Base-by-base conservation (phyloP, 2,113 vertebrate species). In the Thunnus thynnus region DNA sequence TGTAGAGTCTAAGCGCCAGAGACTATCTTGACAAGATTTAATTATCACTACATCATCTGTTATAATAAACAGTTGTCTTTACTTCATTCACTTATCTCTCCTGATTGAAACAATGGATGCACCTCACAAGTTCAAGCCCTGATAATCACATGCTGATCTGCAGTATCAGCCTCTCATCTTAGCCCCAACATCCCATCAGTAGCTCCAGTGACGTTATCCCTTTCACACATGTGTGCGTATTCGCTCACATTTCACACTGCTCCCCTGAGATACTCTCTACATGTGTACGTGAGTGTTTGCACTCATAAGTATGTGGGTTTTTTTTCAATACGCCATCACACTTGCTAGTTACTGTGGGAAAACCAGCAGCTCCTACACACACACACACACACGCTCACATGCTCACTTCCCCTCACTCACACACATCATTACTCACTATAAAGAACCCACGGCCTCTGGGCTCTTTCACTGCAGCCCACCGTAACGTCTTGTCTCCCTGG, bases 91-190 rank as follows among this genome's bases (percentile, higher is more conserved):
- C 36, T 41, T 41, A 6, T 41, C 36, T 41, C 36, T 9, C 36
- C 36, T 41, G 36, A 41, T 7, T 41, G 7, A 41, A 41, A 41
- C 7, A 60, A 67, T n/a, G 64, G 14, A 80, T 80, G 73, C 82
- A 75, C 60, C 77, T 83, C 73, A 41, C 75, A 46, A 61, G 71
- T 81, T 80, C 68, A 65, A 76, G 63, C 58, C 67, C 57, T 60
- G 71, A 58, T 86, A 72, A 91, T 89, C 68, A 6, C 20, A 52
- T 50, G 63, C 32, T 89, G 85, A 85, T 91, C 70, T 88, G 76
- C 73, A 83, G 83, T 78, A 66, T 84, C 68, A 70, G 56, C 82
- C 60, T 88, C 82, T 86, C 56, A 44, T 78, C 72, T 60, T 13
- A 22, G 57, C 54, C 55, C 54, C 72, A 66, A 81, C 73, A 52